Evolutionary conservation across 2,888 invertebrate genomes (phyloP).

Genomic region (Xylota segnis): DNA sequence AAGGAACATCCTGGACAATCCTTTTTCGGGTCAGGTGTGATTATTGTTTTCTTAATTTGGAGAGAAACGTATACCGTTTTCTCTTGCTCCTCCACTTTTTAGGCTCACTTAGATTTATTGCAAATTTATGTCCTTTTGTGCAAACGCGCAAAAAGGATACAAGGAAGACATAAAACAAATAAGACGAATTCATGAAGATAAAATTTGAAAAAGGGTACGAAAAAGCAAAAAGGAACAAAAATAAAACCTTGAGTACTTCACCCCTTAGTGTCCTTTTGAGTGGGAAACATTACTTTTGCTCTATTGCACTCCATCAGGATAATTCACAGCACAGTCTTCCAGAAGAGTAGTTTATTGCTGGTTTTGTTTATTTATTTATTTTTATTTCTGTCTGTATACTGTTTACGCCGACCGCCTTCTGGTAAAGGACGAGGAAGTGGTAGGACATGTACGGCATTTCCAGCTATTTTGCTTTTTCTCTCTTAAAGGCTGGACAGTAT

Average conservation of each 20-base stretch:
- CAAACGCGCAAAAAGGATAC: slow-evolving; percentile 33
- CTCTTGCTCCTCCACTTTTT: slow-evolving; percentile 15
- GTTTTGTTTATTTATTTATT: not conserved
- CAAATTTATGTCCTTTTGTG: slow-evolving; percentile 46
- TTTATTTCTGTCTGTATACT: not conserved
- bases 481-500: not conserved
- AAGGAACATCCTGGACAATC: slow-evolving; percentile 44
- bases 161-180: slow-evolving; percentile 35
- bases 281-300: slow-evolving; percentile 46
- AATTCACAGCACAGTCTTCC: slow-evolving; percentile 41
- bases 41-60: slow-evolving; percentile 68
- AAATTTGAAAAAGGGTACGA: slow-evolving; percentile 18
- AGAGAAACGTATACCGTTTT: slow-evolving; percentile 17
- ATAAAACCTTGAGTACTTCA: slow-evolving; percentile 18
- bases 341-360: slow-evolving; percentile 42
- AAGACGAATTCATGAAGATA: slow-evolving; percentile 17
- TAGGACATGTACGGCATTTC: not conserved
- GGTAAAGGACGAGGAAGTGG: not conserved
- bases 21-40: slow-evolving; percentile 72
- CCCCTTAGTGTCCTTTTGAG: slow-evolving; percentile 41
- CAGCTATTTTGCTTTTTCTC: not conserved
- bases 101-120: slow-evolving; percentile 65
- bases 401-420: not conserved
- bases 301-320: slow-evolving; percentile 60
- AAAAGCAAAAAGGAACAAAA: not conserved